Percentiles rank a stretch among this genome's conserved stretches.
phyloP scores from a whole-genome alignment of 1,140 invertebrate species.

The Carcinoscorpius rotundicauda region DNA sequence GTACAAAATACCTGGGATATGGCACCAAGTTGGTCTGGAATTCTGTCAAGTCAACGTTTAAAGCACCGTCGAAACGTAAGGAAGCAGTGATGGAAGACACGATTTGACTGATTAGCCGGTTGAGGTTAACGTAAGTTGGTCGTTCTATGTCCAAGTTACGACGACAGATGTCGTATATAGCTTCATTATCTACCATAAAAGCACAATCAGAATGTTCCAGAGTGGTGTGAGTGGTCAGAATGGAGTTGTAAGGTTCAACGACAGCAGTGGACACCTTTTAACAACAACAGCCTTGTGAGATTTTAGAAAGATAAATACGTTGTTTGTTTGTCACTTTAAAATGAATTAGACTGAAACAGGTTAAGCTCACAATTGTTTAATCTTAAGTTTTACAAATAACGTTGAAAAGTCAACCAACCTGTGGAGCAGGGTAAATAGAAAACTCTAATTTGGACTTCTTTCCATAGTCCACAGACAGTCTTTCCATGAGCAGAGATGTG shows the following conservation, averaged over 20 bases:
- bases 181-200: slow-evolving; percentile 61
- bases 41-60: slow-evolving; percentile 56
- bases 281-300: not conserved
- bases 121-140: slow-evolving; percentile 44
- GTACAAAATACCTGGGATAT: slow-evolving; percentile 39
- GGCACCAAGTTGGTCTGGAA: slow-evolving; percentile 57
- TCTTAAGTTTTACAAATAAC: not conserved
- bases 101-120: slow-evolving; percentile 45
- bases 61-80: slow-evolving; percentile 55
- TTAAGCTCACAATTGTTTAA: too few species aligned
- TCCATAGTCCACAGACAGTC: slow-evolving; percentile 63
- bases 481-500: slow-evolving; percentile 56
- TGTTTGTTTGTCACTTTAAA: too few species aligned
- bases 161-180: slow-evolving; percentile 57
- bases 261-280: slow-evolving; percentile 50
- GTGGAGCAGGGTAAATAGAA: slow-evolving; percentile 63
- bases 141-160: slow-evolving; percentile 48
- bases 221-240: slow-evolving; percentile 63
- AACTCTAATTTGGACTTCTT: slow-evolving; percentile 64
- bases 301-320: not conserved
- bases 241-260: slow-evolving; percentile 78
- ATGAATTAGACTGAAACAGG: too few species aligned
- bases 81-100: slow-evolving; percentile 48
- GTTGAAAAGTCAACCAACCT: too few species aligned
- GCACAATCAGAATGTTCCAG: slow-evolving; percentile 67